A percentile compares a stretch with the other conserved stretches of the same genome.
These are phyloP conservation scores for Spodoptera exigua DNA, from an alignment of 2,888 invertebrate species.

Conservation along the genomic window DNA sequence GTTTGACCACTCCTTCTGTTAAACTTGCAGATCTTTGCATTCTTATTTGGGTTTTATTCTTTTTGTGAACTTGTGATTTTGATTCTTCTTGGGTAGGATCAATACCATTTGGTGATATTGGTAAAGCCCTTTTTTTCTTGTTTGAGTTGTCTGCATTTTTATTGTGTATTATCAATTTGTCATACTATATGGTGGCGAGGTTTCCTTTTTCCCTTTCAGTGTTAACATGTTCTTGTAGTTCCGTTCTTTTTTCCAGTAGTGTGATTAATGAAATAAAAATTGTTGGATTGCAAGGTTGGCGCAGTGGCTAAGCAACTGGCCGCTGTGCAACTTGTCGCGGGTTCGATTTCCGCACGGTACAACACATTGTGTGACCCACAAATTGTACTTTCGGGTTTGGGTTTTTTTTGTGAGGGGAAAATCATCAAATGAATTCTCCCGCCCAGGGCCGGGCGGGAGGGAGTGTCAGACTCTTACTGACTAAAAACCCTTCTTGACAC, in stretches of 20 bases:
- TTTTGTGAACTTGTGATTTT: conserved; percentile 3
- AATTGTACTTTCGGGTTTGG: too few species aligned
- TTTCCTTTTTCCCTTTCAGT: conserved; percentile 16
- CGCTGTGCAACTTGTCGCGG: too few species aligned
- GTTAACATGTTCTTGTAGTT: conserved; percentile 8
- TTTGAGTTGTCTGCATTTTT: background rate
- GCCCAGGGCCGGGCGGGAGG: too few species aligned
- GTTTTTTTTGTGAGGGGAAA: too few species aligned
- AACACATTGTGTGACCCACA: too few species aligned
- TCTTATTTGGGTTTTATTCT: conserved; percentile 13
- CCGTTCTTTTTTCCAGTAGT: conserved; percentile 11
- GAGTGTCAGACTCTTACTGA: too few species aligned
- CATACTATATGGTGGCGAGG: conserved; percentile 7
- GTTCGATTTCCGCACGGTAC: too few species aligned
- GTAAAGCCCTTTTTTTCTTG: conserved; percentile 12
- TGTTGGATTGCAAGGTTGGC: too few species aligned
- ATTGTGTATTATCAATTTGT: conserved; percentile 9
- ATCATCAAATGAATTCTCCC: too few species aligned
- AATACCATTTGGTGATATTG: conserved; percentile 4
- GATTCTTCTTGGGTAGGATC: background rate
- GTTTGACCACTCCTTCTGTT: conserved; percentile 10
- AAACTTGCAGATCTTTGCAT: conserved; percentile 2
- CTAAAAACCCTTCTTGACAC: too few species aligned
- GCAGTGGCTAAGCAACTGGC: too few species aligned
- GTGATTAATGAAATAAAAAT: too few species aligned